Percentiles rank a stretch among this genome's conserved stretches.
phyloP scores from a whole-genome alignment of 2,797 vertebrate species.

The Cryptoblepharus egeriae region DNA sequence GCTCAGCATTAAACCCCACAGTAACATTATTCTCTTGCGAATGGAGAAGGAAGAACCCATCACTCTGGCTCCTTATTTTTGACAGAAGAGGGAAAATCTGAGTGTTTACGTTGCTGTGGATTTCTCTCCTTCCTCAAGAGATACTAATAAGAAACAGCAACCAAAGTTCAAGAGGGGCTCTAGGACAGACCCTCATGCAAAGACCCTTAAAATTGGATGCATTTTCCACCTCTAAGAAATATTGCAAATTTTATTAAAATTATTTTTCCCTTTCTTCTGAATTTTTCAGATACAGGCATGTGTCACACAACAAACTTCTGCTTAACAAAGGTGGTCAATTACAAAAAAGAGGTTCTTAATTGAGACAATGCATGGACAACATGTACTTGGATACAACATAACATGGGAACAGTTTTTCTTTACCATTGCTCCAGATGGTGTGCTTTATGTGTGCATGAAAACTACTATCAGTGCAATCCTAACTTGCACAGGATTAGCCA shows the following conservation, averaged over 20 bases:
- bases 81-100: conserved; percentile 4
- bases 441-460: no score
- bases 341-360: no score
- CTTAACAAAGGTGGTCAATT: no score
- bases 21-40: conserved; percentile 15
- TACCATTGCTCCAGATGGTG: neutral
- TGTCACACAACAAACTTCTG: no score
- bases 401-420: no score
- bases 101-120: neutral
- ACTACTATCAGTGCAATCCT: no score
- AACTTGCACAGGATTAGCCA: no score
- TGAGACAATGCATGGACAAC: no score
- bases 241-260: neutral
- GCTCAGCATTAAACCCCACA: conserved; percentile 23
- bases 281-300: no score
- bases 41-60: conserved; percentile 3
- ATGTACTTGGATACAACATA: no score
- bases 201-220: neutral
- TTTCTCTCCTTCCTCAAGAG: neutral
- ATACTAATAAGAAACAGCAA: neutral
- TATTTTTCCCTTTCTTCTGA: no score
- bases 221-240: neutral
- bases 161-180: neutral
- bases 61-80: conserved; percentile 28
- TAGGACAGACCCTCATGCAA: neutral